Evolutionary conservation across 2,888 invertebrate species (phyloP), one percentile per base, ranked within the genome.

Genomic region (Thymelicus lineola): DNA sequence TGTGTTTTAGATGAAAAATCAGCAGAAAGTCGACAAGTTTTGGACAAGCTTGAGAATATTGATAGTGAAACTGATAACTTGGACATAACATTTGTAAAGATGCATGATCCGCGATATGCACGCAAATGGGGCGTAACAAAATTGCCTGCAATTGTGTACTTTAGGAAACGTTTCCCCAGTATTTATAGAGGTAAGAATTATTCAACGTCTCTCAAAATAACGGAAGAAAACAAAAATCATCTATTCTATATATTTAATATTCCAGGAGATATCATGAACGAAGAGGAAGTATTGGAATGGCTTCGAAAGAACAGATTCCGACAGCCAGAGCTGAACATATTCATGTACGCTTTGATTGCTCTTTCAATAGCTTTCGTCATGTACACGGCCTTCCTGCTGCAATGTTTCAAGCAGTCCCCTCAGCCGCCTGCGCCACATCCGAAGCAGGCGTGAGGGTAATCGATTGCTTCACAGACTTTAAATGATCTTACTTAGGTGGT

Each of bases 1-100:
- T 3, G 28, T 35, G 50, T 35, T 70, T 14, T 78, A 98, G 98
- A 98, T 88, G 97, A 98, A 82, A 95, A 96, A 75, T 96, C 97
- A 76, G 95, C 95, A 48, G 97, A 97, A 77, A 98, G 98, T 86
- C 95, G 95, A 62, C 95, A 96, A n/a, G 97, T 98, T 0, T 90
- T 97, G 77, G 96, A 97, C 73, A 97, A 97, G 84, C 88, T 99
- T 73, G 99, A 99, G 85, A 97, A 97, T 77, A 98, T 99, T 77
- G 99, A 99, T 83, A 97, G 98, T 78, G 98, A 99, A 90, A 98
- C 98, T 0, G 98, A 98, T 84, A 98, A 98, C 87, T 94, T 98
- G 82, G 98, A 98, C 82, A 98, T 98, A 75, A 98, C 98, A 1
- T 98, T 98, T 86, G 98, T 98, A 0, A 98, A 98, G 90, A 98